A percentile compares a stretch with the other conserved stretches of the same genome.
These are phyloP conservation scores for Diadophis punctatus DNA, from an alignment of 2,113 vertebrate species.

Conservation along the genomic window DNA sequence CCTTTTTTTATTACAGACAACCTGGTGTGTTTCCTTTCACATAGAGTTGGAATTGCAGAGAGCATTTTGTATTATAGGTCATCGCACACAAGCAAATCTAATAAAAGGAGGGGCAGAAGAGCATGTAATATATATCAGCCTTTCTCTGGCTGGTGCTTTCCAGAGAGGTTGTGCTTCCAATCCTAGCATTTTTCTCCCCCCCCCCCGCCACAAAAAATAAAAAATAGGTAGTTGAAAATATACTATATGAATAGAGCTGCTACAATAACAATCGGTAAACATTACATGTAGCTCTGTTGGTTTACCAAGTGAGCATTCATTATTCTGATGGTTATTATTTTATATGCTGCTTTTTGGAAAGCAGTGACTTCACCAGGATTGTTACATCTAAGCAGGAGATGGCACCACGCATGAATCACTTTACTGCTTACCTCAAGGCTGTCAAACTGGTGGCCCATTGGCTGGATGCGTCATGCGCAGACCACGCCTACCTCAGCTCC, in stretches of 20 bases:
- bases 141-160: conserved; percentile 10
- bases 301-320: neutral
- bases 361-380: neutral
- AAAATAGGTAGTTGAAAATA: conserved; percentile 23
- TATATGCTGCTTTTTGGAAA: neutral
- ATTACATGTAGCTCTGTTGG: neutral
- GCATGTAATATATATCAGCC: conserved; percentile 24
- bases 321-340: neutral
- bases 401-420: too few species aligned
- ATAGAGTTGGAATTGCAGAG: conserved; percentile 27
- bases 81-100: conserved; percentile 25
- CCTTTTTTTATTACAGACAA: conserved; percentile 48
- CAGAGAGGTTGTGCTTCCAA: neutral
- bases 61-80: conserved; percentile 33
- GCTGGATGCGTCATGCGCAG: too few species aligned
- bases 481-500: too few species aligned
- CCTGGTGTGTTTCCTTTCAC: conserved; percentile 47
- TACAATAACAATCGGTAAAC: neutral
- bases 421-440: too few species aligned
- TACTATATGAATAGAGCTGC: neutral
- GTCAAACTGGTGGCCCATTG: too few species aligned
- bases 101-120: conserved; percentile 26
- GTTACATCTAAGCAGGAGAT: neutral
- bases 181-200: neutral
- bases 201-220: neutral